Percentiles rank a stretch among this genome's conserved stretches.
phyloP scores from a whole-genome alignment of 2,797 vertebrate genomes.

The Danio tinwini region DNA sequence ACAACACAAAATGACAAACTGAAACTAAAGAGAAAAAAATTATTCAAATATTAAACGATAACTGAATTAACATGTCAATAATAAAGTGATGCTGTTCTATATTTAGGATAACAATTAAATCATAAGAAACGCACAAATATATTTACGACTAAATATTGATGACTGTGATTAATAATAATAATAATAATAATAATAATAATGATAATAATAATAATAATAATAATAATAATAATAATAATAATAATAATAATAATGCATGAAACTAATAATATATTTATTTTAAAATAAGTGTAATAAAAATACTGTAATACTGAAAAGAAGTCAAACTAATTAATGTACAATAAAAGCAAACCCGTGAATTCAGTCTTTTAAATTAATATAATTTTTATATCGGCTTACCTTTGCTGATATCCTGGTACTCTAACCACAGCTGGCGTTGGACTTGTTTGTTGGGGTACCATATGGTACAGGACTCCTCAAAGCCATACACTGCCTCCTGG shows the following conservation, averaged over 20 bases:
- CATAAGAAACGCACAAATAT: not conserved
- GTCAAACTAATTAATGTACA: not conserved
- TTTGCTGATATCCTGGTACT: conserved; percentile 99
- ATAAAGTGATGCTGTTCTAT: not conserved
- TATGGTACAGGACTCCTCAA: conserved; percentile 96
- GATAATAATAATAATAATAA: no score
- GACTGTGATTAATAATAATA: no score
- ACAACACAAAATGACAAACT: no score
- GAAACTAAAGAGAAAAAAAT: no score
- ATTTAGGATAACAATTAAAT: not conserved
- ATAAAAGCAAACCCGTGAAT: not conserved
- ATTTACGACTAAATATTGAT: not conserved
- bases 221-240: no score
- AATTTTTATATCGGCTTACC: conserved; percentile 75
- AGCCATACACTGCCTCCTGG: conserved; percentile 95
- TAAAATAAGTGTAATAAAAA: no score
- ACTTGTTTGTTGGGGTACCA: conserved; percentile 99
- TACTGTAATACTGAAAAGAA: no score
- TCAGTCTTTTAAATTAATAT: not conserved
- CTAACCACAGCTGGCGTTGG: conserved; percentile 95
- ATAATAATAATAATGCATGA: no score
- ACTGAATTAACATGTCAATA: no score
- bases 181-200: no score
- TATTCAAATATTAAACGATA: no score
- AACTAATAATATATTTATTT: no score